Evolutionary conservation across 1,140 invertebrate genomes (phyloP).

Genomic region (Papilio aristodemus): DNA sequence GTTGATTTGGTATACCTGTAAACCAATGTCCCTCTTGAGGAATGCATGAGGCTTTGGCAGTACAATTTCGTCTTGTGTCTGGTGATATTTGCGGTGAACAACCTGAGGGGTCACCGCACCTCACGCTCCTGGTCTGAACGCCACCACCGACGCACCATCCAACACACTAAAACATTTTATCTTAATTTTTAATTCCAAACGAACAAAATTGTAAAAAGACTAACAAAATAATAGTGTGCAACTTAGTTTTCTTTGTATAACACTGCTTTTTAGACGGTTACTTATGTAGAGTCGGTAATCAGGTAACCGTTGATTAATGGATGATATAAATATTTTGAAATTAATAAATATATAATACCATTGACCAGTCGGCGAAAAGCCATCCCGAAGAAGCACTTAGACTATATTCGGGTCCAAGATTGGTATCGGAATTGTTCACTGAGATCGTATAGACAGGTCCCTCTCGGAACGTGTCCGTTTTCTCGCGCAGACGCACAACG

Average conservation of each 20-base stretch:
- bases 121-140: slow-evolving; percentile 82
- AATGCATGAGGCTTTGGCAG: slow-evolving; percentile 74
- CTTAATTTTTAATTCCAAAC: no score
- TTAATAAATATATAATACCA: slow-evolving; percentile 47
- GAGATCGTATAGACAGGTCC: slow-evolving; percentile 68
- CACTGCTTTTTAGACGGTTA: no score
- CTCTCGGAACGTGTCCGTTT: slow-evolving; percentile 63
- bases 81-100: slow-evolving; percentile 80
- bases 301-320: no score
- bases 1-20: slow-evolving; percentile 71
- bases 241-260: no score
- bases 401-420: slow-evolving; percentile 66
- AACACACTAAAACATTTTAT: slow-evolving; percentile 68
- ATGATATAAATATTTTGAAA: no score
- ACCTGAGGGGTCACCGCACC: slow-evolving; percentile 81
- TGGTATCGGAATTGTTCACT: slow-evolving; percentile 57
- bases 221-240: no score
- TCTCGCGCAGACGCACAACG: slow-evolving; percentile 41
- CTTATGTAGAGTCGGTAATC: no score
- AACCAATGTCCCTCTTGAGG: slow-evolving; percentile 84
- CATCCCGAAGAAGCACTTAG: slow-evolving; percentile 60
- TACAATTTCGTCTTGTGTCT: slow-evolving; percentile 77
- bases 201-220: no score
- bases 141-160: slow-evolving; percentile 83
- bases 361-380: slow-evolving; percentile 71